These are phyloP conservation scores for Baryphthengus martii DNA, from an alignment of 2,113 vertebrate genomes.

Conservation along the genomic window DNA sequence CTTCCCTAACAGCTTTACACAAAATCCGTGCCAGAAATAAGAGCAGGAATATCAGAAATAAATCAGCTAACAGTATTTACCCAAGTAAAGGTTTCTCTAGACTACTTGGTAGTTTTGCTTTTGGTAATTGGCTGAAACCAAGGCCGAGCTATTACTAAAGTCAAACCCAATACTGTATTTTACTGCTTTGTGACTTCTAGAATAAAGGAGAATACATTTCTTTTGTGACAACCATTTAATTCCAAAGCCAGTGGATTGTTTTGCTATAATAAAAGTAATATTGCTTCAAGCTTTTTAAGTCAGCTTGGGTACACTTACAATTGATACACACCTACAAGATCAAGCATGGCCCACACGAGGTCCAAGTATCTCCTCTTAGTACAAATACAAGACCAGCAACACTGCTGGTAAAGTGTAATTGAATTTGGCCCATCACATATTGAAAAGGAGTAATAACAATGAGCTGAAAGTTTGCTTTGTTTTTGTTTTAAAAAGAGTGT, in stretches of 20 bases:
- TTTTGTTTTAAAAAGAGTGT: no score
- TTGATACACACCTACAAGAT: neutral
- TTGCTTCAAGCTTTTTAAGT: neutral
- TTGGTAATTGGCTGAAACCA: neutral
- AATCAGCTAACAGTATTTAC: neutral
- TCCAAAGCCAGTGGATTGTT: neutral
- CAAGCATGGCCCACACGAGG: neutral
- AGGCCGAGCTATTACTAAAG: neutral
- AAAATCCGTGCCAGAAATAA: neutral
- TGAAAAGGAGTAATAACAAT: neutral
- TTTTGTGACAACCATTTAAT: neutral
- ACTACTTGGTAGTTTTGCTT: neutral
- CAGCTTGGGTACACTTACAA: neutral
- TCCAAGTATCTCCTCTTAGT: neutral
- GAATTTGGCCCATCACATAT: neutral
- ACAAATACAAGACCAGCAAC: neutral
- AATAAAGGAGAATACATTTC: neutral
- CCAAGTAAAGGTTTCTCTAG: neutral
- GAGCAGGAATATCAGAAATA: neutral
- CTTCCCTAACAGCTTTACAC: neutral
- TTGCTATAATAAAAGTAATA: neutral
- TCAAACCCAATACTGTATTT: neutral
- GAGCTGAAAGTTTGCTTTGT: no score
- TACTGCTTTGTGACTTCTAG: neutral
- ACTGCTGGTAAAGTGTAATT: neutral